Evolutionary conservation across 2,113 vertebrate genomes (phyloP), one percentile per base, ranked within the genome.

Genomic region (Oxyura jamaicensis): DNA sequence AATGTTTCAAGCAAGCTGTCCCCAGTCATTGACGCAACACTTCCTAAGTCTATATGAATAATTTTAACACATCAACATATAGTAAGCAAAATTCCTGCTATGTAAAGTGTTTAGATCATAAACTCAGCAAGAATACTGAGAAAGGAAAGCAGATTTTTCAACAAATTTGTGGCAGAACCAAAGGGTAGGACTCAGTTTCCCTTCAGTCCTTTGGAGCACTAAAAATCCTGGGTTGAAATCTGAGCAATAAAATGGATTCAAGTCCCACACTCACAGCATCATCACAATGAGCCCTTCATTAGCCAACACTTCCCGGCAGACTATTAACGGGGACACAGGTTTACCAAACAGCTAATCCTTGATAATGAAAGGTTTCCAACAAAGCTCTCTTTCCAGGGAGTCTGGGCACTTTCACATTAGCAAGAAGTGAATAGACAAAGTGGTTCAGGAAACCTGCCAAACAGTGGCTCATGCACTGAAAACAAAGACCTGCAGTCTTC

Each of bases 281-380:
- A 66, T 79, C 81, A 95, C 96, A 97, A 96, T 89, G 71, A 95
- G 83, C 87, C 91, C 83, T 96, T 97, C 96, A 96, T 95, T 94
- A 94, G 84, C 41, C 2, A 3, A 71, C 73, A 81, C 91, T 95
- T 97, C 95, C 93, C 22, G 2, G 63, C 94, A 91, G 91, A 56
- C 73, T 66, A 79, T 87, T 95, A 86, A 91, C 94, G 62, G 82
- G 66, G 67, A 93, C 69, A 71, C 83, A 96, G 93, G 93, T 97
- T 97, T 97, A 96, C 90, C 82, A 96, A 96, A 94, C 91, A 97
- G 88, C 90, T 97, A 97, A 95, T 96, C 95, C 90, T 92, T 62
- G 63, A 79, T 93, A 95, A 97, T 95, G 91, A 96, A 97, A 96
- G 26, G 63, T 90, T 96, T 91, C 95, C 91, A 95, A 96, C 93